Conservation (phyloP, 2,888 invertebrate species). For the Scrobipalpa atriplicella region DNA sequence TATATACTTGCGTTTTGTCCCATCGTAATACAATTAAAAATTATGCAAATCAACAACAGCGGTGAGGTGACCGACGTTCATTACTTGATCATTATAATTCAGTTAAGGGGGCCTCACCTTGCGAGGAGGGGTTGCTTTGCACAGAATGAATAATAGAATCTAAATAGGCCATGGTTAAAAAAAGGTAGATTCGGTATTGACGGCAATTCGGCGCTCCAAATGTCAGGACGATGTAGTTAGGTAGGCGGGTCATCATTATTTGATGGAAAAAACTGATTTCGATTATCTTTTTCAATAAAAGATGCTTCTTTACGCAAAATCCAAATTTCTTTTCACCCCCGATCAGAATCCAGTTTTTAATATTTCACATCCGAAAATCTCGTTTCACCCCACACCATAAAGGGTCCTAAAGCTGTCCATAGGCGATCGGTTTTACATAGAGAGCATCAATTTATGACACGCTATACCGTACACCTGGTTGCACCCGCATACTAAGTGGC, state of each 20-base stretch:
- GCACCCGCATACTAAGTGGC: constrained; percentile 7
- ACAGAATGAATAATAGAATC: no score
- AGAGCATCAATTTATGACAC: constrained; percentile 1
- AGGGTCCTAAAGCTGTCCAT: constrained; percentile 11
- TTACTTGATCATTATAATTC: constrained; percentile 8
- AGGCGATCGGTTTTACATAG: constrained; percentile 18
- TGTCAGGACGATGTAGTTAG: no score
- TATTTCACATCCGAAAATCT: background rate
- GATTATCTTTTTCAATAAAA: no score
- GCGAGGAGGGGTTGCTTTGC: no score
- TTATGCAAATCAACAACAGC: background rate
- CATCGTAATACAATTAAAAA: background rate
- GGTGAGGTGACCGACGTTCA: background rate
- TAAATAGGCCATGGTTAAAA: no score
- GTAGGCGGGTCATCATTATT: no score
- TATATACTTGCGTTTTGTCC: background rate
- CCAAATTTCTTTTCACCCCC: background rate
- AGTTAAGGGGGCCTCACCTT: background rate
- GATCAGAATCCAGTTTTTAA: background rate
- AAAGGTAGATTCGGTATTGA: no score
- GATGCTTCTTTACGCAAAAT: no score
- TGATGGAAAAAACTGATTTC: no score
- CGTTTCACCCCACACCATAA: background rate
- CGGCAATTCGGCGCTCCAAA: no score
- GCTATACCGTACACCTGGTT: background rate